Base-by-base conservation (phyloP, 2,113 vertebrate genomes). In the Galbula dea region DNA sequence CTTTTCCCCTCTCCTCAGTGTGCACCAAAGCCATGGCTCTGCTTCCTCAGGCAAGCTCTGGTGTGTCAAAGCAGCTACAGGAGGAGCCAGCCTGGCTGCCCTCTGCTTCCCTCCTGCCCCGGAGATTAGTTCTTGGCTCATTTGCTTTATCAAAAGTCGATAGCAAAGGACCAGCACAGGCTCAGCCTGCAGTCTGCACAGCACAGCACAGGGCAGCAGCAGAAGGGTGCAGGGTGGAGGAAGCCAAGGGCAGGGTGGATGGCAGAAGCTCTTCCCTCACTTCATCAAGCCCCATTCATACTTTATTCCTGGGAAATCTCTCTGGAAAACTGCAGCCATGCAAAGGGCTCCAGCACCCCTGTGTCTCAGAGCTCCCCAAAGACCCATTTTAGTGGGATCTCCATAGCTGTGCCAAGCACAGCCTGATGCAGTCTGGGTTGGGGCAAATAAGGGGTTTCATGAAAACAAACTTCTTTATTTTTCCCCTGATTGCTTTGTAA, bases 281-380 rank as follows among this genome's bases (percentile, higher is more conserved):
- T 49, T 63, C 0, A 0, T 2, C 0, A 1, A 78, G 37, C 24
- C 46, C 30, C 4, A 0, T 51, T 8, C 1, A 17, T 32, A 37
- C 7, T 3, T 24, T 61, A 24, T 30, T 81, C 34, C 23, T 30
- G 37, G 61, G 59, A 67, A 78, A 89, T 51, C 15, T 1, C 43
- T 8, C 36, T 4, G 6, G 34, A 66, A 85, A 9, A 19, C 16
- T 0, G 5, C 2, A 13, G 30, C 22, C n/a, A n/a, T n/a, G n/a
- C n/a, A n/a, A n/a, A n/a, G n/a, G n/a, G n/a, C n/a, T n/a, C n/a
- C n/a, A n/a, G n/a, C n/a, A n/a, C n/a, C n/a, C 5, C 43, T 8
- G 11, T 32, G 36, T 26, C 41, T 82, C 32, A 54, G 55, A n/a
- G 36, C n/a, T 59, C 65, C 37, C 55, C 54, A 27, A 67, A 55